phyloP scores from a whole-genome alignment of 2,888 invertebrate genomes.

The Acheta domesticus region DNA sequence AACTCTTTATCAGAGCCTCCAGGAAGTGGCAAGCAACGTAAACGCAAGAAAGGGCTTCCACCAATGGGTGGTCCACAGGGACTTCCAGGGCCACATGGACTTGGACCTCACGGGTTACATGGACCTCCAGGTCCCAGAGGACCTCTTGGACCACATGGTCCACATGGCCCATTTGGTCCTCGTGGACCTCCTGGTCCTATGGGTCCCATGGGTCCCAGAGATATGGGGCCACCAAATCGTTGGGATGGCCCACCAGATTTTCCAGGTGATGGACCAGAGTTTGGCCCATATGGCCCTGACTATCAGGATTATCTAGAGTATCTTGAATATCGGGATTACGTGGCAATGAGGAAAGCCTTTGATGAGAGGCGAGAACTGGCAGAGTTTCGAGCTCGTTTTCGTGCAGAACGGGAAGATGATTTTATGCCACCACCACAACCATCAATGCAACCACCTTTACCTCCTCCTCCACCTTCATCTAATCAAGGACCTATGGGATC shows the following conservation, averaged over 20 bases:
- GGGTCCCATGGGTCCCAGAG: neutral
- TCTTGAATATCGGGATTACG: neutral
- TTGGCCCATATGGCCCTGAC: neutral
- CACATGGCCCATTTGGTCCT: too few species aligned
- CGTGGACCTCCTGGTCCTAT: too few species aligned
- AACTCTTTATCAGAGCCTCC: neutral
- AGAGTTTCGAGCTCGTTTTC: neutral
- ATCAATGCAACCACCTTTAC: too few species aligned
- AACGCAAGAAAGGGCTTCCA: conserved; percentile 11
- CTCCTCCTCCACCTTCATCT: too few species aligned
- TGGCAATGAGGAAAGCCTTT: neutral
- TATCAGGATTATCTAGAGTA: neutral
- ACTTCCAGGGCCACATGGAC: too few species aligned
- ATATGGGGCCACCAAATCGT: neutral
- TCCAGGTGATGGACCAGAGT: neutral
- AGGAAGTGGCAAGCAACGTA: neutral
- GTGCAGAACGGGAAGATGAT: neutral
- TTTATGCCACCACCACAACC: neutral
- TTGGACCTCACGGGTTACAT: too few species aligned
- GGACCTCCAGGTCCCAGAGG: too few species aligned
- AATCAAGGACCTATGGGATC: too few species aligned
- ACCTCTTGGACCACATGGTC: too few species aligned
- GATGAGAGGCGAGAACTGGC: neutral
- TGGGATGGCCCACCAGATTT: neutral
- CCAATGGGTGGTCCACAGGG: too few species aligned